Base-by-base conservation (phyloP, 2,888 invertebrate species). In the Drosophila maculinotata region DNA sequence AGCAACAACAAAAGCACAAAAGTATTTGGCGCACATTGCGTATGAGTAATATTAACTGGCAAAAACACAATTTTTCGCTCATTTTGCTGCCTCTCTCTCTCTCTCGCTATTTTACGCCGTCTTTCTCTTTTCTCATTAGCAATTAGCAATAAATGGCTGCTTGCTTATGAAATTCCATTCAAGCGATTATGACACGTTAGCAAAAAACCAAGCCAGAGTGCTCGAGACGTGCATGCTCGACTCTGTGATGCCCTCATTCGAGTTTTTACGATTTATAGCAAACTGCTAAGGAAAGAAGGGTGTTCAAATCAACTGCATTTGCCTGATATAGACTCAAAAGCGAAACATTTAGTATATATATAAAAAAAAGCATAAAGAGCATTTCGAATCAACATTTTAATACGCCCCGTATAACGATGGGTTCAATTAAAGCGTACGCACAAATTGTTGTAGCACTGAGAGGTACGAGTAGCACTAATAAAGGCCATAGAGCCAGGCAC, bases 21-120 rank as follows among this genome's bases (percentile, higher is more conserved):
- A 53, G 23, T 48, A 31, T 48, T 31, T 48, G 48, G 33, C 54
- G 10, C 56, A 73, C 52, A 33, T 17, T 48, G 73, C 73, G 70
- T 73, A 71, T 71, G 73, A 63, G 73, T 73, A 71, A 68, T 68
- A 57, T 44, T 35, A 17, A 39, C 14, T 33, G 20, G 6, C 33
- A 42, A 14, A 25, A 12, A 33, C 28, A 7, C 7, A 52, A 9
- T 15, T 30, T 20, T 10, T 20, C 23, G 14, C 28, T 15, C 12
- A 6, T 17, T 15, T 12, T 15, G n/a, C 33, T 2, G 17, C n/a
- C 20, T 10, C 15, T 20, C 8, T 8, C 26, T 23, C 12, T n/a
- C 8, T 20, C 20, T 35, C n/a, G n/a, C 12, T 25, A 9, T n/a
- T 14, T 2, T 2, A 1, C 31, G 23, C n/a, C 12, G 9, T 20